Base-by-base conservation (phyloP, 2,113 vertebrate species). In the Quiscalus mexicanus region DNA sequence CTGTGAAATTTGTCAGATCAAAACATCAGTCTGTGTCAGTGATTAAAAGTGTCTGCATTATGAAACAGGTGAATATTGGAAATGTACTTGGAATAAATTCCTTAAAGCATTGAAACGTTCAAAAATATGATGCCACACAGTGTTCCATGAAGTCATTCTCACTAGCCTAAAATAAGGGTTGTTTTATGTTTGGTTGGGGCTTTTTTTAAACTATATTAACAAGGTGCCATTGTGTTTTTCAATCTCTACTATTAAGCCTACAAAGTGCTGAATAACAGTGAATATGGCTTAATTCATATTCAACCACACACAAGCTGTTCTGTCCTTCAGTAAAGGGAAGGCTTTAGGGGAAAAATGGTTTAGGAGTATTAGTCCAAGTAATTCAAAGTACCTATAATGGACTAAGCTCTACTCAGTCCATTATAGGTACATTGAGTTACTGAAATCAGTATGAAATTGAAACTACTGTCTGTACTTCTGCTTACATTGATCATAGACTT, bases 401-500 rank as follows among this genome's bases (percentile, higher is more conserved):
- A 80, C 42, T 63, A 56, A 88, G 52, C 6, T 83, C 35, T 69
- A 49, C 44, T 45, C 44, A 44, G 44, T 44, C 18, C 18, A 19
- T 44, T 44, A 44, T 44, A 44, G 44, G 44, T 44, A 44, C 44
- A 19, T 7, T 44, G 44, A 44, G 77, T 37, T 84, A 17, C 42
- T 31, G n/a, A 56, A 69, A 15, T 16, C 64, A 76, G 30, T 39
- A 44, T 9, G 33, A 83, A 92, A 77, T 33, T 22, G 37, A 86
- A 92, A 33, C 20, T 60, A 42, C 35, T 25, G 24, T 30, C 47
- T 82, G 27, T 41, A 84, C 30, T 75, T 94, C 81, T 95, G 96
- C 99, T 98, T 98, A 99, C 99, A 99, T 58, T 99, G 99, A 97
- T 99, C 99, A 28, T 99, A 99, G 74, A 99, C 99, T 98, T 99